phyloP scores from a whole-genome alignment of 2,888 invertebrate genomes.

The Noctua pronuba region DNA sequence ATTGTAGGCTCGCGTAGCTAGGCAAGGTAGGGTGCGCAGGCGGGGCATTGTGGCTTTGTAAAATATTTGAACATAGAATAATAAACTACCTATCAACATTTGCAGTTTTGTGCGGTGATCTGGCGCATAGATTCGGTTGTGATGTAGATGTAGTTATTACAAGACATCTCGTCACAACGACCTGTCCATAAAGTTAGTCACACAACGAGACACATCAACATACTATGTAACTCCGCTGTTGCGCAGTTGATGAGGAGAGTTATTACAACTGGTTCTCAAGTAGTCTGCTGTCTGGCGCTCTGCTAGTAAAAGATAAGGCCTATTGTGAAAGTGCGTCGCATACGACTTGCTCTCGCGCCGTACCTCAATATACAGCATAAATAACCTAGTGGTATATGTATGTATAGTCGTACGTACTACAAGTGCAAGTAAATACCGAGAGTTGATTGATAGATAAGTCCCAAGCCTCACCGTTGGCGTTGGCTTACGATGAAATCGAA shows the following conservation, averaged over 20 bases:
- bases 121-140: neutral
- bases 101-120: neutral
- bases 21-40: too few species aligned
- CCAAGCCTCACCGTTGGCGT: neutral
- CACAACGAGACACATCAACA: neutral
- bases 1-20: too few species aligned
- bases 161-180: neutral
- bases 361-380: neutral
- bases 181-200: neutral
- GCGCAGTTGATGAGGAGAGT: neutral
- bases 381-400: neutral
- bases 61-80: too few species aligned
- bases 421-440: neutral
- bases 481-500: neutral
- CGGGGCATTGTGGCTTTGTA: too few species aligned
- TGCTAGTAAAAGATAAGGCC: neutral
- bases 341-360: neutral
- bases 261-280: neutral
- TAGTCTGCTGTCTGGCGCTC: neutral
- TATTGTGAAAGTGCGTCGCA: constrained; percentile 6
- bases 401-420: neutral
- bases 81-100: too few species aligned
- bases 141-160: neutral
- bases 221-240: neutral
- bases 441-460: neutral